Conservation (phyloP, 2,797 vertebrate species). For the Sylvilagus floridanus region DNA sequence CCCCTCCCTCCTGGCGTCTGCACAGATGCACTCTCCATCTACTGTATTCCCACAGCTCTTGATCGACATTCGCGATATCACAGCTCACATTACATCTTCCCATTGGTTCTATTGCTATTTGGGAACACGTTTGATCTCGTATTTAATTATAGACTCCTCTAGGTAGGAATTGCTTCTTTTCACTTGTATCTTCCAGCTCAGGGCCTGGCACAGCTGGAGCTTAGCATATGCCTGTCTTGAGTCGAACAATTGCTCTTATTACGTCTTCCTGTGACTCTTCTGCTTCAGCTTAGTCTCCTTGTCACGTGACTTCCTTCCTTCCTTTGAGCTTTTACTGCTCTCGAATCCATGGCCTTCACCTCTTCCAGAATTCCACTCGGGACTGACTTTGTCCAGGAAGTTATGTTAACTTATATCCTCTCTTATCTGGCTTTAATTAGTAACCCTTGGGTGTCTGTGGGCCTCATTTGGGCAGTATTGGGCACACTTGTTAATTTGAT, state of each 20-base stretch:
- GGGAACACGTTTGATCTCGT: neutral
- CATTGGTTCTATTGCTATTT: neutral
- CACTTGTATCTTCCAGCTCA: neutral
- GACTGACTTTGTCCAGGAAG: constrained; percentile 42
- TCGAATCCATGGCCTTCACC: neutral
- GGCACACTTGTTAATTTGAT: constrained; percentile 40
- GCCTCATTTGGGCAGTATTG: constrained; percentile 10
- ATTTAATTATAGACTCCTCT: neutral
- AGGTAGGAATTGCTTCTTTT: neutral
- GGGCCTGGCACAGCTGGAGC: neutral
- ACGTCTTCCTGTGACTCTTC: constrained; percentile 67
- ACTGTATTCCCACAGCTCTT: neutral
- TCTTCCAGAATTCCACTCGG: constrained; percentile 41
- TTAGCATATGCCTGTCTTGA: constrained; percentile 8
- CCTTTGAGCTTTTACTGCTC: constrained; percentile 69
- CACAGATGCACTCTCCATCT: too few species aligned
- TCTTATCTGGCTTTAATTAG: constrained; percentile 36
- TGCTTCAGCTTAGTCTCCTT: constrained; percentile 64
- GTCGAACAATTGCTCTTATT: constrained; percentile 60
- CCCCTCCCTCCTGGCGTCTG: neutral
- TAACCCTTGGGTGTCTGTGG: neutral
- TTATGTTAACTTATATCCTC: constrained; percentile 49
- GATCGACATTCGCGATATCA: neutral
- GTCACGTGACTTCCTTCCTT: constrained; percentile 79
- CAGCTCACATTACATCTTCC: neutral